Evolutionary conservation across 2,113 vertebrate species (phyloP), one percentile per base, ranked within the genome.

Genomic region (Grammomys dolichurus): DNA sequence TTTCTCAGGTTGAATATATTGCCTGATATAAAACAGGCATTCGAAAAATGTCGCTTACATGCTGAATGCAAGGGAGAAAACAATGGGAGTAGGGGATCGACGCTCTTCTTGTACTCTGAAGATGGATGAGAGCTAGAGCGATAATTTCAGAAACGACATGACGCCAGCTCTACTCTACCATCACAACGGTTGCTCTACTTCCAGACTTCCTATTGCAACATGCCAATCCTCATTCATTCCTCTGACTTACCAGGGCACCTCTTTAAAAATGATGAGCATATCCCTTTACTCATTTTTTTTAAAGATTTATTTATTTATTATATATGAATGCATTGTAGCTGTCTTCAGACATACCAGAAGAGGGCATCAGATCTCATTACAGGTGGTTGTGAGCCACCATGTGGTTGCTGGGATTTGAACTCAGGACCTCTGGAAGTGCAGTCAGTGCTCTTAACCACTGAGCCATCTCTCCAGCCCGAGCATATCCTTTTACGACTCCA

Each of bases 1-100:
- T 3, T 90, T 54, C n/a, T 88, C 20, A 60, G 51, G 28, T 31
- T 89, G 43, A 87, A 87, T 48, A 92, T 3, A 85, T 0, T 92
- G 48, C 48, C 36, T 91, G 19, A 33, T 19, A 96, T 73, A 73
- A 94, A 96, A 33, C 5, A 89, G 22, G 24, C 89, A 90, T 65
- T 75, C 7, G 63, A 54, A 48, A 96, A 87, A 26, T 78, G 36
- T 31, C 94, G 75, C 33, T 51, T 92, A 67, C 90, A 87, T 77
- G 33, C 60, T 80, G 40, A 85, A 84, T 77, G 8, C 16, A 96
- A 11, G 87, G 56, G 7, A 51, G 26, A 56, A 56, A 48, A 60
- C 51, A 86, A 31, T 60, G 17, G 36, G 72, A 84, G 65, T 8
- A 75, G 75, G 48, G 24, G 20, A 84, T 73, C 78, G 31, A 80